These are phyloP conservation scores for Anas capensis DNA, from an alignment of 2,797 vertebrate species.

Conservation along the genomic window DNA sequence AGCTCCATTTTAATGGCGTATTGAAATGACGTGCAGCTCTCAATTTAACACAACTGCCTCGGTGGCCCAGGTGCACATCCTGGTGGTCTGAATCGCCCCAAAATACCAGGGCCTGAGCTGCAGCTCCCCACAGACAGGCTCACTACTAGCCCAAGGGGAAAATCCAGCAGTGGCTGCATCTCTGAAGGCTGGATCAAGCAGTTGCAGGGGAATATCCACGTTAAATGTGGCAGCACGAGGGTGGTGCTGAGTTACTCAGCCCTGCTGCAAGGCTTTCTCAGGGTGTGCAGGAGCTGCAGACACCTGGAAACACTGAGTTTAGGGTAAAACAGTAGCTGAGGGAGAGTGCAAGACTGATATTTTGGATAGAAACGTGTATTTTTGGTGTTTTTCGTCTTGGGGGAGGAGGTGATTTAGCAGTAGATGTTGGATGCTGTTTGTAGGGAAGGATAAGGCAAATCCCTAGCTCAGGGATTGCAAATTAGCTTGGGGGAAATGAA, in stretches of 20 bases:
- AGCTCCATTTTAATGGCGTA: neutral
- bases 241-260: fast-evolving
- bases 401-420: neutral
- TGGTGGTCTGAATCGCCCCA: neutral
- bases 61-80: neutral
- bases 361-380: fast-evolving
- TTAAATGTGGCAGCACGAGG: fast-evolving
- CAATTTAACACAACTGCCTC: neutral
- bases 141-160: neutral
- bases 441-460: neutral
- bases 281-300: neutral
- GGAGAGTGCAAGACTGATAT: neutral
- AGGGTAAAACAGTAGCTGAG: neutral
- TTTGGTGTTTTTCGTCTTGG: neutral
- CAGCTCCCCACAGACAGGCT: neutral
- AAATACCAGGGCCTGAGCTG: neutral
- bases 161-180: neutral
- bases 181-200: neutral
- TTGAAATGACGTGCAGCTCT: neutral
- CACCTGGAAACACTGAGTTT: neutral
- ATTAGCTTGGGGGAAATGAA: neutral
- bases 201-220: neutral
- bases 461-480: neutral
- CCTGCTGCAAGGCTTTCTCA: neutral
- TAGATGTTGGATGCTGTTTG: neutral